Evolutionary conservation across 1,140 invertebrate species (phyloP).

Genomic region (Hyles vespertilio): DNA sequence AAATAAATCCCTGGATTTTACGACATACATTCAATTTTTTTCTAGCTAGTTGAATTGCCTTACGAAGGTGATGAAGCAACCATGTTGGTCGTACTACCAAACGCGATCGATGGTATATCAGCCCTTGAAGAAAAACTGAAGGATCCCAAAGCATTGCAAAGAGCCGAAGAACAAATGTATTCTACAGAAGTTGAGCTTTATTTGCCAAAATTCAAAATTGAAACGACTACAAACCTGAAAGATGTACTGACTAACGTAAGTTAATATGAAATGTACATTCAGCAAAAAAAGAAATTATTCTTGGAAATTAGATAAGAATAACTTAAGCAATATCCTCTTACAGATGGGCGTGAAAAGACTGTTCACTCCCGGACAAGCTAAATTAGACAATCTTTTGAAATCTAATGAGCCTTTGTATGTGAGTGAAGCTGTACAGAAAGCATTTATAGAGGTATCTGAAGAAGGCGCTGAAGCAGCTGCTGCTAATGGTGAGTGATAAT

Average conservation of each 20-base stretch:
- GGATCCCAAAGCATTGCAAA: slow-evolving; percentile 31
- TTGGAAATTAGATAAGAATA: too few relatives aligned
- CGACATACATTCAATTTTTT: slow-evolving; percentile 7
- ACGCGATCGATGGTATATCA: slow-evolving; percentile 44
- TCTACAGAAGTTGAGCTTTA: slow-evolving; percentile 37
- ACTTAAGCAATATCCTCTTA: background rate
- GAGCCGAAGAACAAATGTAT: slow-evolving; percentile 26
- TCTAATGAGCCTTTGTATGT: slow-evolving; percentile 28
- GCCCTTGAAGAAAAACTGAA: slow-evolving; percentile 44
- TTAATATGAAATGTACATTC: too few relatives aligned
- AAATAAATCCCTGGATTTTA: too few relatives aligned
- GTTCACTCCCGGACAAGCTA: slow-evolving; percentile 32
- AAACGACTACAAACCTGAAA: slow-evolving; percentile 53
- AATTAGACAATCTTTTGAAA: slow-evolving; percentile 41
- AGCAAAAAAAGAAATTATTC: too few relatives aligned
- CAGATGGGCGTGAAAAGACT: slow-evolving; percentile 46
- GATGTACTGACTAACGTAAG: slow-evolving; percentile 46
- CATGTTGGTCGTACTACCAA: slow-evolving; percentile 47
- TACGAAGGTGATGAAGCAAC: slow-evolving; percentile 50
- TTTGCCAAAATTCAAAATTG: slow-evolving; percentile 62
- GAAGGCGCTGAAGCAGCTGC: slow-evolving; percentile 57
- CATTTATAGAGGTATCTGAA: slow-evolving; percentile 62
- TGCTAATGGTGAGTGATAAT: slow-evolving; percentile 44
- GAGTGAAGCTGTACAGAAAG: slow-evolving; percentile 51
- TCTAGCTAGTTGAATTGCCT: slow-evolving; percentile 50